Conservation (phyloP, 2,797 vertebrate species). For the Myotis daubentonii region DNA sequence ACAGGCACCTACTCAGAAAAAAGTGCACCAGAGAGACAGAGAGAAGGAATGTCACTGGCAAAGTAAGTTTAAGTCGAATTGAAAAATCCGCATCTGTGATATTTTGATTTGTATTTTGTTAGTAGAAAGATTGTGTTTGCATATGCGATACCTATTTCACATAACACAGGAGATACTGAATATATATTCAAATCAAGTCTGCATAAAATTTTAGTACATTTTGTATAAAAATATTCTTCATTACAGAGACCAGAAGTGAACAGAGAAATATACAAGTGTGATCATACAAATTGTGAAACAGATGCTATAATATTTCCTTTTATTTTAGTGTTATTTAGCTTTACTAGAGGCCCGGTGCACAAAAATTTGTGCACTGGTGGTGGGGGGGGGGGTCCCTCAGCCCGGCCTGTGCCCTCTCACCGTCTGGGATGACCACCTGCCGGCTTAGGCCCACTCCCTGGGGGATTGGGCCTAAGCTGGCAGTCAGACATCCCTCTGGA, state of each 20-base stretch:
- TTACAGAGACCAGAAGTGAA: conserved; percentile 84
- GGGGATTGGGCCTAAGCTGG: no score
- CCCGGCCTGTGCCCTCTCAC: no score
- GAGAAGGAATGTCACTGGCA: not conserved
- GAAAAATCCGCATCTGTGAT: not conserved
- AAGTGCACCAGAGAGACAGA: not conserved
- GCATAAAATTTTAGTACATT: conserved; percentile 80
- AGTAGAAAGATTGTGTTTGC: not conserved
- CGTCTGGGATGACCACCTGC: no score
- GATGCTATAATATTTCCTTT: conserved; percentile 88
- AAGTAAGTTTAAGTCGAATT: not conserved
- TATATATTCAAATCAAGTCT: not conserved
- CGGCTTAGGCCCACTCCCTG: no score
- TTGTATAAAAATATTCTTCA: conserved; percentile 91
- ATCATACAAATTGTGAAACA: conserved; percentile 86
- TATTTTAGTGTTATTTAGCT: conserved; percentile 89
- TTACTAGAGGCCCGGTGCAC: conserved; percentile 66
- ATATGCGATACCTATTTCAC: not conserved
- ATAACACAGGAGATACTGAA: not conserved
- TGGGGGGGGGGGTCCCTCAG: no score
- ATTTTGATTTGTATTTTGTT: not conserved
- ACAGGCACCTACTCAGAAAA: not conserved
- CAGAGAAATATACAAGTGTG: conserved; percentile 84
- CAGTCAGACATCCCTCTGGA: no score
- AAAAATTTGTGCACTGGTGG: no score